A percentile compares a stretch with the other conserved stretches of the same genome.
These are phyloP conservation scores for Micoletzkya japonica DNA, from an alignment of 2,888 invertebrate genomes.

Conservation along the genomic window DNA sequence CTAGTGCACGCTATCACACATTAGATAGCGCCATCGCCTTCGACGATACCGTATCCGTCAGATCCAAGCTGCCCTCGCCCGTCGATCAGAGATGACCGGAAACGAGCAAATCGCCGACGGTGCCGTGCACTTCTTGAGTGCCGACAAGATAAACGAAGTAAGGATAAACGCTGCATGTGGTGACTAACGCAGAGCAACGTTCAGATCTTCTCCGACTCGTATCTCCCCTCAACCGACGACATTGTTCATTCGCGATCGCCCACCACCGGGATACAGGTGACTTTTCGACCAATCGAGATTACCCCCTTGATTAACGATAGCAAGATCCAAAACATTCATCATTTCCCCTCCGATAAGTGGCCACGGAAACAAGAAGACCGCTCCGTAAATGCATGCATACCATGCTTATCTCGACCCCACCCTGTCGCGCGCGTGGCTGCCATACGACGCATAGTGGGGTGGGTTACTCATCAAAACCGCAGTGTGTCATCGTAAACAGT, in stretches of 20 bases:
- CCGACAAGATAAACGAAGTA: slow-evolving; percentile 30
- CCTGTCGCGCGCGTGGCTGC: too few species aligned
- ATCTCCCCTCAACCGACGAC: slow-evolving; percentile 23
- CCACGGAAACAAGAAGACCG: too few species aligned
- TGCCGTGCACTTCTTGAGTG: slow-evolving; percentile 41
- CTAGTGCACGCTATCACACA: too few species aligned
- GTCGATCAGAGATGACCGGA: slow-evolving; percentile 20
- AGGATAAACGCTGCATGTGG: background rate
- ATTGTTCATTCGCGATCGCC: slow-evolving; percentile 52
- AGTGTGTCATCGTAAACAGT: background rate
- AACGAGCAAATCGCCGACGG: slow-evolving; percentile 42
- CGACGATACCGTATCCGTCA: background rate
- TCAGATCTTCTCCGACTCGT: slow-evolving; percentile 27
- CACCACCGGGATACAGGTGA: slow-evolving; percentile 46
- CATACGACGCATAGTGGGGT: too few species aligned
- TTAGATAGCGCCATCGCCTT: too few species aligned
- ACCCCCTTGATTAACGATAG: background rate
- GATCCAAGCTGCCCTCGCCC: slow-evolving; percentile 19
- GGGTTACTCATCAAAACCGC: background rate
- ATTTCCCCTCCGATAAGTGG: too few species aligned
- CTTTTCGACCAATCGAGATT: background rate
- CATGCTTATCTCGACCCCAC: too few species aligned
- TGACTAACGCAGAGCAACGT: too few species aligned
- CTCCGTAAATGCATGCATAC: too few species aligned
- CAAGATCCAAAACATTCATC: background rate